These are phyloP conservation scores for Brachystomella parvula DNA, from an alignment of 1,140 invertebrate species.

Conservation along the genomic window DNA sequence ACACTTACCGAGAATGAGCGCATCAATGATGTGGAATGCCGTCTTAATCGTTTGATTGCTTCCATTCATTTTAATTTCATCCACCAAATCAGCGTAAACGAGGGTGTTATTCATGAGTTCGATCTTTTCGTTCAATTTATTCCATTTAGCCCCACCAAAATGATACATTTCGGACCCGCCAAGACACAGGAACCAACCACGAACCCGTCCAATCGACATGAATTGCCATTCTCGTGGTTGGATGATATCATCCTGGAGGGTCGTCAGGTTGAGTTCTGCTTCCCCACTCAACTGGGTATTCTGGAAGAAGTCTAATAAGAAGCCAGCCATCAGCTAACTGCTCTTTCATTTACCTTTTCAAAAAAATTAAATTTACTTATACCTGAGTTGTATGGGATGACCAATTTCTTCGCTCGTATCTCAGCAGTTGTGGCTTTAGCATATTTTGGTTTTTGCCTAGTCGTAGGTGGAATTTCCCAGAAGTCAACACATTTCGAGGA, in stretches of 20 bases:
- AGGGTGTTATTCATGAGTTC: constrained; percentile 65
- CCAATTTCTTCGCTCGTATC: too few relatives aligned
- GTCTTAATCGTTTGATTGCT: constrained; percentile 45
- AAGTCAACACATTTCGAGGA: too few relatives aligned
- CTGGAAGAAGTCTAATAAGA: too few relatives aligned
- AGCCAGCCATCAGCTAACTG: constrained; percentile 19
- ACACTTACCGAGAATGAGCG: too few relatives aligned
- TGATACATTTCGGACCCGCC: constrained; percentile 30
- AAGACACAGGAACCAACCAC: constrained; percentile 44
- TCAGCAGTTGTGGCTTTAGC: too few relatives aligned
- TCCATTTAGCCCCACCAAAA: constrained; percentile 43
- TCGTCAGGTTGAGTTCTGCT: constrained; percentile 39
- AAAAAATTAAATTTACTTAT: too few relatives aligned
- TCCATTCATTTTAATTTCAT: constrained; percentile 52
- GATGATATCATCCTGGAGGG: constrained; percentile 19
- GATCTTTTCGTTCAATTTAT: constrained; percentile 45
- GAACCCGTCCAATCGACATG: constrained; percentile 52
- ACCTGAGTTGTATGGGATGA: too few relatives aligned
- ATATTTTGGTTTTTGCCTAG: too few relatives aligned
- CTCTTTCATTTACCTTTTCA: background rate
- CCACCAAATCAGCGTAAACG: constrained; percentile 68
- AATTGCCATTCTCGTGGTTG: constrained; percentile 60
- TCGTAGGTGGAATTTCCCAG: too few relatives aligned
- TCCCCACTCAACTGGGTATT: constrained; percentile 28
- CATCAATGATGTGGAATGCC: constrained; percentile 70